Evolutionary conservation across 2,888 invertebrate species (phyloP).

Genomic region (Rhabditoides inermis): DNA sequence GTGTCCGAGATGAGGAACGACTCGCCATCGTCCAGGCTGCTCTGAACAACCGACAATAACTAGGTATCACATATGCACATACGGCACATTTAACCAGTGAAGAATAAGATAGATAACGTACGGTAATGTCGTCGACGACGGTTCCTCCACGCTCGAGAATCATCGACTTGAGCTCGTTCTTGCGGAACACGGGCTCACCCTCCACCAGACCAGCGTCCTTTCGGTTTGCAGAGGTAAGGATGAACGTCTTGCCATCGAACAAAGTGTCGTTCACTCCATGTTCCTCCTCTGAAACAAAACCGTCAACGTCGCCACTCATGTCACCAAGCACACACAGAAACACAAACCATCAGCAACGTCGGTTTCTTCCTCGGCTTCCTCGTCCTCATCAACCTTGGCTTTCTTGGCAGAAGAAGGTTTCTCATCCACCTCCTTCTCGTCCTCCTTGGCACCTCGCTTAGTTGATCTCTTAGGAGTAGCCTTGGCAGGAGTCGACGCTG

Average conservation of each 20-base stretch:
- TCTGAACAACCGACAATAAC: background rate
- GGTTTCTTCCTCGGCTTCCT: conserved; percentile 4
- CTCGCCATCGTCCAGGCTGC: background rate
- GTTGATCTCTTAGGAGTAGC: background rate
- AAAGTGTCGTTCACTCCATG: background rate
- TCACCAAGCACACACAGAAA: no score
- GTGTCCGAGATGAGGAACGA: conserved; percentile 61
- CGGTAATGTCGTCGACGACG: conserved; percentile 40
- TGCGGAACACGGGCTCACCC: conserved; percentile 28
- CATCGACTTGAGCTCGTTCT: conserved; percentile 35
- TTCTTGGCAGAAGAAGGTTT: conserved; percentile 3
- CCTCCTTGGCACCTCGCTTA: background rate
- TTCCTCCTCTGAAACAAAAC: no score
- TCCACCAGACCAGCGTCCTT: background rate
- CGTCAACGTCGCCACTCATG: no score
- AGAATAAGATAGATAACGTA: conserved; percentile 6
- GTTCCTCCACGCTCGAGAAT: conserved; percentile 37
- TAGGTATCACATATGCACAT: background rate
- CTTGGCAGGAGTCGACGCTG: background rate
- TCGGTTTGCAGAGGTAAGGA: conserved; percentile 48
- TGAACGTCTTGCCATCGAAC: conserved; percentile 30
- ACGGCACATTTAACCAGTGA: no score
- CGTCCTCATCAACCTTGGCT: conserved; percentile 2
- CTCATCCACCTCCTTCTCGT: conserved; percentile 1
- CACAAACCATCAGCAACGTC: no score